A percentile compares a stretch with the other conserved stretches of the same genome.
These are phyloP conservation scores for Caerostris darwini DNA, from an alignment of 1,140 invertebrate species.

Conservation along the genomic window DNA sequence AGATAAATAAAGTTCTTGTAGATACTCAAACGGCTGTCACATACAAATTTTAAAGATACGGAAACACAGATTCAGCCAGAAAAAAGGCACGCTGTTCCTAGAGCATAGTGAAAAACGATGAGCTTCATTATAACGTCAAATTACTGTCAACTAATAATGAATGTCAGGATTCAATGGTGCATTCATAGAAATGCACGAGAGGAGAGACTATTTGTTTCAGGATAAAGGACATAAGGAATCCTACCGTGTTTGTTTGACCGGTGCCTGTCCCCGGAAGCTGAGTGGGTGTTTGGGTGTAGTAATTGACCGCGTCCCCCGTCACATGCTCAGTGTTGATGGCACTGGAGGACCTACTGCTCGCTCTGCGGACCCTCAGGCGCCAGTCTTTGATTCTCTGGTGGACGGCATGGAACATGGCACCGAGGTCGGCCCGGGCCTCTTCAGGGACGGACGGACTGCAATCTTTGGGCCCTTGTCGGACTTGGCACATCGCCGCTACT, in stretches of 20 bases:
- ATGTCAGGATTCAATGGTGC: no score
- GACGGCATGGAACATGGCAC: conserved; percentile 77
- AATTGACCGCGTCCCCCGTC: conserved; percentile 2
- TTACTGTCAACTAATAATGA: no score
- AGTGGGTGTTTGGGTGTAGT: conserved; percentile 22
- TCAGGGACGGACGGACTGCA: conserved; percentile 51
- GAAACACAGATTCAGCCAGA: no score
- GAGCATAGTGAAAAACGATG: no score
- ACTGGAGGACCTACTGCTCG: conserved; percentile 68
- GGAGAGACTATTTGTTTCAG: no score
- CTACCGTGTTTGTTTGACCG: conserved; percentile 52
- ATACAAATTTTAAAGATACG: no score
- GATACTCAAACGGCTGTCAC: no score
- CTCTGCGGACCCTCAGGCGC: conserved; percentile 67
- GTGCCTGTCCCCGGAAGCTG: conserved; percentile 21
- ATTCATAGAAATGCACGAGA: no score
- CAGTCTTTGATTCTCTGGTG: conserved; percentile 77
- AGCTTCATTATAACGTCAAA: no score
- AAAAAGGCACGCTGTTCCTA: no score
- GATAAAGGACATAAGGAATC: neutral
- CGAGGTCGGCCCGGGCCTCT: conserved; percentile 39
- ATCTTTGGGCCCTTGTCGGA: conserved; percentile 42
- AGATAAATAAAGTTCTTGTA: no score
- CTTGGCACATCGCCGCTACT: conserved; percentile 68
- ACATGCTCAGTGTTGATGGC: conserved; percentile 19